Evolutionary conservation across 1,140 invertebrate genomes (phyloP).

Genomic region (Hypsibius dujardini): DNA sequence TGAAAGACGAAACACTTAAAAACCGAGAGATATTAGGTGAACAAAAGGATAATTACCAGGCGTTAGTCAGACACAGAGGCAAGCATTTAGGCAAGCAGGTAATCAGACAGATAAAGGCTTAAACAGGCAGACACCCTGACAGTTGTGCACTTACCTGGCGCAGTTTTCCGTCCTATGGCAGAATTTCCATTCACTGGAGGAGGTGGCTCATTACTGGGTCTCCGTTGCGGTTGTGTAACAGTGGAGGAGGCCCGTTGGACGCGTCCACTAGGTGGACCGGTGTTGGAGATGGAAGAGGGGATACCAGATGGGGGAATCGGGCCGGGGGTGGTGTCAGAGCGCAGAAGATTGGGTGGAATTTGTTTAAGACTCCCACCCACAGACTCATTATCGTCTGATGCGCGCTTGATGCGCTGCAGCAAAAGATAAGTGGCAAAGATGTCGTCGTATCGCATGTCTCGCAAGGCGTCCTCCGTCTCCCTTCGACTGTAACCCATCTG

Average conservation of each 20-base stretch:
- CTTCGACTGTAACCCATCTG: slow-evolving; percentile 80
- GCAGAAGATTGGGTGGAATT: background rate
- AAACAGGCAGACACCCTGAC: background rate
- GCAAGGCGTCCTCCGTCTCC: slow-evolving; percentile 89
- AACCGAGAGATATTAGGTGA: too few species aligned
- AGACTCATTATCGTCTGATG: slow-evolving; percentile 24
- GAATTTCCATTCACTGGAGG: background rate
- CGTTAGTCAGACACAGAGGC: background rate
- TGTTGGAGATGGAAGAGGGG: background rate
- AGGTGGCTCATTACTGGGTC: background rate
- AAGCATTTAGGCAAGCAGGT: background rate
- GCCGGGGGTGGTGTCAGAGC: slow-evolving; percentile 19
- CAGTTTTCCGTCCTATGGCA: background rate
- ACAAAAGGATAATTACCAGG: background rate
- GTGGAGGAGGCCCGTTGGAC: background rate
- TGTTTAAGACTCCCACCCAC: slow-evolving; percentile 41
- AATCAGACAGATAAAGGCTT: too few species aligned
- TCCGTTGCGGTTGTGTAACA: slow-evolving; percentile 20
- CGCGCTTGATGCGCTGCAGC: slow-evolving; percentile 48
- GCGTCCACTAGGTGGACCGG: background rate
- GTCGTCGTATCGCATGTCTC: slow-evolving; percentile 93
- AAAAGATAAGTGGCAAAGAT: slow-evolving; percentile 93
- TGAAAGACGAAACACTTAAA: too few species aligned
- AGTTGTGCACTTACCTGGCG: background rate
- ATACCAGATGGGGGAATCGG: slow-evolving; percentile 21